Base-by-base conservation (phyloP, 2,888 invertebrate genomes). In the Automeris io region DNA sequence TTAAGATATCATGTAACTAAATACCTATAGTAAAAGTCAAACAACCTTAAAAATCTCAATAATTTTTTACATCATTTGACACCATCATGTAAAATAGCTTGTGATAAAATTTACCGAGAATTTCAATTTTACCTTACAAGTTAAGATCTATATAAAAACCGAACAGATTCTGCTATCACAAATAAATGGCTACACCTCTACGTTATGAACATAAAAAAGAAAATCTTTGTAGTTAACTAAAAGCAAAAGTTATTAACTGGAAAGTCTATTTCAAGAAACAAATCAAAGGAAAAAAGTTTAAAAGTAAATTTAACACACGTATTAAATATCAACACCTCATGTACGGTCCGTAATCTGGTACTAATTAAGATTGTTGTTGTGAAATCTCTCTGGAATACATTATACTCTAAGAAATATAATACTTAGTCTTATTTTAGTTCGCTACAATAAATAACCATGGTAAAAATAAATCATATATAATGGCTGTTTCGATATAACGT, bases 371-470 rank as follows among this genome's bases (percentile, higher is more conserved):
- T 32, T 42, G 34, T 40, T 39, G 42, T 50, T 34, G 42, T 31
- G 18, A 46, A 26, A 26, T 35, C 24, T n/a, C 21, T 5, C 21
- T 29, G 11, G 9, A 37, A 32, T 16, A 18, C 37, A 11, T 32
- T 23, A 11, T 32, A 18, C 31, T 36, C 39, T 24, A 36, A 41
- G 35, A 38, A 43, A 18, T 24, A 46, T 45, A 41, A 53, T 24
- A 48, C 25, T 33, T 39, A 35, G 47, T 41, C 33, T 42, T 42
- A 43, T 46, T 49, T 49, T 41, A 29, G 35, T 43, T 39, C 40
- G 25, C 41, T 41, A 33, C 41, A 44, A 25, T 39, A 42, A 37
- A 37, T 32, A 32, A 23, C 29, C 22, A 9, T 18, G 22, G n/a
- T 11, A 32, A 32, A 23, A 32, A 37, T 37, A 32, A 37, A 18